phyloP scores from a whole-genome alignment of 2,888 invertebrate species.

The Agrotis ipsilon region DNA sequence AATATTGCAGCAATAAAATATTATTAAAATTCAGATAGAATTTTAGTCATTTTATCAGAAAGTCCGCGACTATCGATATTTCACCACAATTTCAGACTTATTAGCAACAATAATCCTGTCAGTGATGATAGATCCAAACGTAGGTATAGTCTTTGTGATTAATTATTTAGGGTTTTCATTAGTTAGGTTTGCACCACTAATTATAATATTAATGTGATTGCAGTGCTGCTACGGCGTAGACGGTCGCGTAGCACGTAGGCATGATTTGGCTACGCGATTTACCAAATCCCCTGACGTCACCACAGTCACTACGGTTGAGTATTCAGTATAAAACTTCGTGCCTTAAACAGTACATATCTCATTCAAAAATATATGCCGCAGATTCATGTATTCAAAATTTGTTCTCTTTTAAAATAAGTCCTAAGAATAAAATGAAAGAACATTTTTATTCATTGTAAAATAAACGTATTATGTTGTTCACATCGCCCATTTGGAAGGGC shows the following conservation, averaged over 20 bases:
- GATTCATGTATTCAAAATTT: not conserved
- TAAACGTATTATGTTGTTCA: conserved; percentile 37
- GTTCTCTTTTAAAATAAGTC: not conserved
- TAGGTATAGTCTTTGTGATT: conserved; percentile 1
- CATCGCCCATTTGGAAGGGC: conserved; percentile 4
- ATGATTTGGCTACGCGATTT: not conserved
- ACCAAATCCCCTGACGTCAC: not conserved
- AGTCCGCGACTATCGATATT: no score
- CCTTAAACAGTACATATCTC: not conserved
- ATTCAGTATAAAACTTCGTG: not conserved
- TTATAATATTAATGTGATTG: conserved; percentile 19
- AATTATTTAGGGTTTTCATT: conserved; percentile 27
- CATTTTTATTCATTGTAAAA: conserved; percentile 30
- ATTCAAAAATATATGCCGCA: not conserved
- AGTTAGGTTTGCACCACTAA: conserved; percentile 4
- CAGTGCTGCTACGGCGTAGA: conserved; percentile 7
- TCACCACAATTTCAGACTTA: no score
- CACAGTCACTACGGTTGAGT: not conserved
- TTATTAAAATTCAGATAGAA: not conserved
- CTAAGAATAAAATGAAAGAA: conserved; percentile 17
- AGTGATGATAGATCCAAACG: no score
- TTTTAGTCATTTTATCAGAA: conserved; percentile 4
- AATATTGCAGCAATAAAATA: conserved; percentile 11
- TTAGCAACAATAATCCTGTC: no score
- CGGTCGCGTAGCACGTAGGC: not conserved